Evolutionary conservation across 2,797 vertebrate genomes (phyloP).

Genomic region (Uromys caudimaculatus): DNA sequence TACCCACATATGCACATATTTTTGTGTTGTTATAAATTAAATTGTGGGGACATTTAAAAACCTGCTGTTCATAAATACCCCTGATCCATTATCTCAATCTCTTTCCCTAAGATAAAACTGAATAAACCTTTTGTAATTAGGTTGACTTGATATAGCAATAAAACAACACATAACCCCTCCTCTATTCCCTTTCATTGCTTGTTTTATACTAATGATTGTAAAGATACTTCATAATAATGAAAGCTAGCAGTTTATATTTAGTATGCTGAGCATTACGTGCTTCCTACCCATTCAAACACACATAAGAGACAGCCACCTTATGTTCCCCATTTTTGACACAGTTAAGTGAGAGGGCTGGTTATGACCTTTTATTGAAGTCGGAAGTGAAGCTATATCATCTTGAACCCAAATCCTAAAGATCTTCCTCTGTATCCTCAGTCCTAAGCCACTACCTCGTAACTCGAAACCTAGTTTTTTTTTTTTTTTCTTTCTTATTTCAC

Average conservation of each 20-base stretch:
- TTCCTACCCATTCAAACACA: background rate
- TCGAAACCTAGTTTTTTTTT: background rate
- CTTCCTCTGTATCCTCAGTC: background rate
- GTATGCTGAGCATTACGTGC: background rate
- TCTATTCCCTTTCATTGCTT: background rate
- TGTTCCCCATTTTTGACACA: background rate
- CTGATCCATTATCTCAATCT: background rate
- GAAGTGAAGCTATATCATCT: background rate
- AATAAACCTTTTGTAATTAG: slow-evolving; percentile 19
- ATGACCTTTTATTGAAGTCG: background rate
- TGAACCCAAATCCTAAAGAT: background rate
- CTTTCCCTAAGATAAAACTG: background rate
- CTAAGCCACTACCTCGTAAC: background rate
- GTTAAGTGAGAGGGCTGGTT: background rate
- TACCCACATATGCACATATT: background rate
- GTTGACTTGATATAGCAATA: background rate
- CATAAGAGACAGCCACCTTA: background rate
- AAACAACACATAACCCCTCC: background rate
- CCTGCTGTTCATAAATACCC: background rate
- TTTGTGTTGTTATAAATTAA: background rate
- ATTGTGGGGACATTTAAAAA: slow-evolving; percentile 24
- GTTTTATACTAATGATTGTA: background rate
- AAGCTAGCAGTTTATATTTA: background rate
- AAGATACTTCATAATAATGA: background rate
- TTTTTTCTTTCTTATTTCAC: background rate